Base-by-base conservation (phyloP, 2,888 invertebrate genomes). In the Hirtodrosophila cameraria region DNA sequence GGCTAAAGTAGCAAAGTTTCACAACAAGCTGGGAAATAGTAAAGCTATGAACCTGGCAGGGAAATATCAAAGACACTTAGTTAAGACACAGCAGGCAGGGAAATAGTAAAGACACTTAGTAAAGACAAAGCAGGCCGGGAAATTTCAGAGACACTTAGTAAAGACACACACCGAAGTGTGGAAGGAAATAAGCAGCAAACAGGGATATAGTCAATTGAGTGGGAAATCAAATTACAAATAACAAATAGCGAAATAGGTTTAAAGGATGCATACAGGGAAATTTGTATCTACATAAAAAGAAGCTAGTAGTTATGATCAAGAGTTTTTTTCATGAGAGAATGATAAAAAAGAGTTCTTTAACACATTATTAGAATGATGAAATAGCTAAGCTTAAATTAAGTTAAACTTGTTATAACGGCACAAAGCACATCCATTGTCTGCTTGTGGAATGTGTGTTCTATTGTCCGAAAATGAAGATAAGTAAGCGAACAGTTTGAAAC, bases 391-490 rank as follows among this genome's bases (percentile, higher is more conserved):
- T 12, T 41, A 28, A 65, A 61, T 65, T 55, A 48, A 70, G 70
- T 27, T 57, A 28, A 35, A 43, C 42, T 69, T 54, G 28, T 69
- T 60, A 69, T 60, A 69, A 65, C 65, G 69, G 69, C 30, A 70
- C 62, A 70, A 57, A 53, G 66, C 62, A 35, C 36, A 45, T 12
- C 25, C 50, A 71, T 70, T 71, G 71, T 71, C 9, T 38, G 54
- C 9, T 18, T 54, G 38, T 53, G 75, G 72, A 72, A 75, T 75
- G n/a, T n/a, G n/a, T n/a, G n/a, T 72, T 66, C 60, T 45, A 69
- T 75, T 75, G 72, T 75, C 54, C 54, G 43, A 58, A 57, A 42
- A 58, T 50, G 42, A 58, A 39, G 54, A 53, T 66, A 73, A 53
- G 38, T 73, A 66, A 62, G 58, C 54, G 62, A 55, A 49, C 55